Evolutionary conservation across 2,113 vertebrate species (phyloP).

Genomic region (Chionodraco myersi): DNA sequence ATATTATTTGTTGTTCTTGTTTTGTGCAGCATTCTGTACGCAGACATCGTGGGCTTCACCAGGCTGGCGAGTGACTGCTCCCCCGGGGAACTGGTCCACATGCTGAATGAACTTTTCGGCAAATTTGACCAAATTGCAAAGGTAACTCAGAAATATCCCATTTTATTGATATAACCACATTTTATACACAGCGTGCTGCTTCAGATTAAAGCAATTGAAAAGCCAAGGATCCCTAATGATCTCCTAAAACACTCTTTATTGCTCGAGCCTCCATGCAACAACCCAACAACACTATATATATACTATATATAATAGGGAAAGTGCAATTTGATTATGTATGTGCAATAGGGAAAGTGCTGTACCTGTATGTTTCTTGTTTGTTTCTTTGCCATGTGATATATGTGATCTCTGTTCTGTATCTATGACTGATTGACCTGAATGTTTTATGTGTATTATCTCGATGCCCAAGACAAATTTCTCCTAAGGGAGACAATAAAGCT

Average conservation of each 20-base stretch:
- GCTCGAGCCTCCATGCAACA: not conserved
- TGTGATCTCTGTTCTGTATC: no score
- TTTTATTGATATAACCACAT: not conserved
- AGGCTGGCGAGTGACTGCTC: conserved; percentile 88
- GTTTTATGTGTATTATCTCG: no score
- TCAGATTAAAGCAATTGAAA: not conserved
- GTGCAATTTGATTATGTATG: no score
- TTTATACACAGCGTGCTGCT: not conserved
- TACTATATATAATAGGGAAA: no score
- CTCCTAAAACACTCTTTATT: not conserved
- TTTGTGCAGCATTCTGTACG: conserved; percentile 88
- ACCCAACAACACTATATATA: not conserved
- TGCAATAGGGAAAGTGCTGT: no score
- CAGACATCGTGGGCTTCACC: conserved; percentile 94
- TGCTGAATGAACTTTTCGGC: conserved; percentile 93
- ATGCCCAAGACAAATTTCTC: no score
- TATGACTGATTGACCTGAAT: no score
- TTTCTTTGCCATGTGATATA: no score
- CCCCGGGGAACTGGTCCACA: conserved; percentile 88
- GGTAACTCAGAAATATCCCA: conserved; percentile 74
- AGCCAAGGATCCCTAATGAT: no score
- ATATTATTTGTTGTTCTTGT: not conserved
- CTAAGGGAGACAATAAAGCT: no score
- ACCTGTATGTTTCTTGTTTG: no score
- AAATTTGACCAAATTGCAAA: conserved; percentile 92